Evolutionary conservation across 2,113 vertebrate species (phyloP).

Genomic region (Dasypus novemcinctus): DNA sequence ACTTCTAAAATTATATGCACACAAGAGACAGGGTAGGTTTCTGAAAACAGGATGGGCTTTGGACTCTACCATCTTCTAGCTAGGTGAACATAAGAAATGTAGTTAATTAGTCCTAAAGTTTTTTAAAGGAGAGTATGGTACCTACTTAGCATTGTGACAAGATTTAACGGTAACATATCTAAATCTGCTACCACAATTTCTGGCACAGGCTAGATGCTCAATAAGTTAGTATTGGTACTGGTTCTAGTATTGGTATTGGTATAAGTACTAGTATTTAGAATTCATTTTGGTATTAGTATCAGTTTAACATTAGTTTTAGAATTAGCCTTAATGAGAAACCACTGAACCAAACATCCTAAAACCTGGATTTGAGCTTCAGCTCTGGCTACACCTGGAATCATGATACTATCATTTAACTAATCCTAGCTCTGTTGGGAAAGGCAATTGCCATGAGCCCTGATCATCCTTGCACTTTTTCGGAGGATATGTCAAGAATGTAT

Average conservation of each 20-base stretch:
- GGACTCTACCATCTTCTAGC: not conserved
- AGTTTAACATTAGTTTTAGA: not conserved
- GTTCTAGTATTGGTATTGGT: not conserved
- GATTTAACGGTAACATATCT: not conserved
- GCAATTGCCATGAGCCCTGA: not conserved
- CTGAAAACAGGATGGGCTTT: not conserved
- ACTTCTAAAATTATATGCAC: not conserved
- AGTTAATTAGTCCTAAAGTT: not conserved
- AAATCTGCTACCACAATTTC: not conserved
- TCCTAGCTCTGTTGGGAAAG: not conserved
- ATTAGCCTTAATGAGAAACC: not conserved
- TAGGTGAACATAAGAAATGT: constrained; percentile 3
- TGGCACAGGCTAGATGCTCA: not conserved
- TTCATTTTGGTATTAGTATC: not conserved
- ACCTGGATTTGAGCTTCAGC: not conserved
- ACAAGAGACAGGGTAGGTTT: not conserved
- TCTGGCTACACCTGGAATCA: not conserved
- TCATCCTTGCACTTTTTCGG: not conserved
- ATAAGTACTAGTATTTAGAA: not conserved
- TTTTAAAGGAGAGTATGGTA: not conserved
- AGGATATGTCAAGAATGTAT: not conserved
- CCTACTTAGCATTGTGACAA: not conserved
- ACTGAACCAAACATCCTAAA: not conserved
- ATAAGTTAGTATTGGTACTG: not conserved
- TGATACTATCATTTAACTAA: not conserved